Base-by-base conservation (phyloP, 2,113 vertebrate genomes). In the Dasyprocta punctata region DNA sequence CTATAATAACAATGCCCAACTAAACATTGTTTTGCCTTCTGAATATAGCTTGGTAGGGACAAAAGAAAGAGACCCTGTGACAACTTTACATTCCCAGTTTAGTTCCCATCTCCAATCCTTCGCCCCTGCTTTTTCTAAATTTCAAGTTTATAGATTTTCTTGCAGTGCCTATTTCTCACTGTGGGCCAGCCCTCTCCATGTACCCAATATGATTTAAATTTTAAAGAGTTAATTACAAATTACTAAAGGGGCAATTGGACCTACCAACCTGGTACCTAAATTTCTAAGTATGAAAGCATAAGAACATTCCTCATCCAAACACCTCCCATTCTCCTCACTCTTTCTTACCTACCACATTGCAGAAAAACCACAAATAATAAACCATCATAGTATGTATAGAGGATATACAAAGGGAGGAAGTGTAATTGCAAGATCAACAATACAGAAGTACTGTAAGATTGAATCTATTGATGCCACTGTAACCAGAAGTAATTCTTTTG, bases 181-280 rank as follows among this genome's bases (percentile, higher is more conserved):
- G 26, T 91, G 26, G 20, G n/a, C 26, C 7, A 92, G 69, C 5
- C 71, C 49, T 93, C 3, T 75, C 61, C 26, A 85, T 56, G 26
- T 2, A 85, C 36, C 30, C 97, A 95, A 96, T 16, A 96, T 54
- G 91, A 97, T 63, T 96, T 73, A 94, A 95, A 95, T 58, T 97
- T 97, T 3, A 30, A 60, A 96, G 52, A 82, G 94, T 28, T 96
- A 96, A 63, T 96, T 96, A 96, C 73, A 95, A 96, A 97, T 96
- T 94, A 97, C 24, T 94, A 91, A 63, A 88, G 69, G 88, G 89
- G 94, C 52, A 65, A 47, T 60, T 44, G 80, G 81, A 69, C 90
- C 92, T 88, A 91, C 67, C 69, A 90, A 60, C 85, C 75, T 96
- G 49, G 54, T 54, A 90, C 49, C 77, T 96, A 92, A 94, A 95